Percentiles rank a stretch among this genome's conserved stretches.
phyloP scores from a whole-genome alignment of 30 jellyfish, hydroid and myxozoan genomes.

The Turritopsis rubra region DNA sequence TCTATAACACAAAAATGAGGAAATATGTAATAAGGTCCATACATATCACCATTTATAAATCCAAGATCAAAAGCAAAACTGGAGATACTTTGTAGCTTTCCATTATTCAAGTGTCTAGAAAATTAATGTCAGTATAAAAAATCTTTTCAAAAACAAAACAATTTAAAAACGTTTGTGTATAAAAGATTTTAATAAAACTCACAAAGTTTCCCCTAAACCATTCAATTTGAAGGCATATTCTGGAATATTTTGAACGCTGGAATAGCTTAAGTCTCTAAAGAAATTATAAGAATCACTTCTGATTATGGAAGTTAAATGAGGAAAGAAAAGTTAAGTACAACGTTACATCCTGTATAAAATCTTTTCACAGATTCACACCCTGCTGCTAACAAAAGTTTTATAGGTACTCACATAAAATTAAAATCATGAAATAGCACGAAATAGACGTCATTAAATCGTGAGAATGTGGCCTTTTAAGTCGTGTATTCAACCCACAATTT shows the following conservation, averaged over 20 bases:
- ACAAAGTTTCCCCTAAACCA: constrained; percentile 12
- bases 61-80: constrained; percentile 57
- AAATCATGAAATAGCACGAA: too few species aligned
- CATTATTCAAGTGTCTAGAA: constrained; percentile 47
- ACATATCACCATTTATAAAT: constrained; percentile 24
- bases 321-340: too few species aligned
- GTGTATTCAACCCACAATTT: too few species aligned
- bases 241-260: neutral
- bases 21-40: neutral
- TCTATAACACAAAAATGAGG: neutral
- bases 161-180: too few species aligned
- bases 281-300: neutral
- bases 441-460: too few species aligned
- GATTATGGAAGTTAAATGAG: too few species aligned
- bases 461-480: too few species aligned
- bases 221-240: constrained; percentile 6
- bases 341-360: too few species aligned
- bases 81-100: constrained; percentile 48
- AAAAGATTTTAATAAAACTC: neutral
- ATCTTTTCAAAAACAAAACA: neutral
- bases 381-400: too few species aligned
- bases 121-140: neutral
- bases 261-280: constrained; percentile 17
- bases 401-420: too few species aligned
- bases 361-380: too few species aligned